Conservation (phyloP, 2,888 invertebrate genomes). For the Chrysotoxum bicinctum region DNA sequence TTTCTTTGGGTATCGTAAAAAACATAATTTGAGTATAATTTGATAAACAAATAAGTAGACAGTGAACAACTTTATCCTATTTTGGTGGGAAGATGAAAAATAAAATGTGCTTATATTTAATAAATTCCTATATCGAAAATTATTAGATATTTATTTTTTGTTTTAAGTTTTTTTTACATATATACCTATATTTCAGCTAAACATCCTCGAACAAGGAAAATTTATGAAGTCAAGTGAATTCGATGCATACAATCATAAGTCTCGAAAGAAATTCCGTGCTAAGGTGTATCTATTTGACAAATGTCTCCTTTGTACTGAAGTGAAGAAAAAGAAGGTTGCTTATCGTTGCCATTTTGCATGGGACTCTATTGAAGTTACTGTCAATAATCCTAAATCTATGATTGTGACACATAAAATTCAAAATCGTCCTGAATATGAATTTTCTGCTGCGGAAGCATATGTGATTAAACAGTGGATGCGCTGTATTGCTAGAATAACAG, state of each 20-base stretch:
- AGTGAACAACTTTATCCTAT: too few species aligned
- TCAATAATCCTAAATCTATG: constrained; percentile 77
- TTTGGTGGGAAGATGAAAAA: too few species aligned
- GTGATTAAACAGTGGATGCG: constrained; percentile 78
- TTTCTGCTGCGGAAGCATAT: constrained; percentile 76
- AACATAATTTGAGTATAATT: too few species aligned
- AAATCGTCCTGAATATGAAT: constrained; percentile 77
- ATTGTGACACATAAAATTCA: constrained; percentile 74
- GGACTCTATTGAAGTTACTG: constrained; percentile 77
- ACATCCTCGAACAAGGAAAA: constrained; percentile 78
- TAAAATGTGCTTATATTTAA: too few species aligned
- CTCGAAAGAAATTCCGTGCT: constrained; percentile 78
- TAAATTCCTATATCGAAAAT: too few species aligned
- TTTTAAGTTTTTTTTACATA: not conserved
- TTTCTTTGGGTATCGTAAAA: too few species aligned
- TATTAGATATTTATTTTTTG: too few species aligned
- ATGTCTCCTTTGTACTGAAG: constrained; percentile 79
- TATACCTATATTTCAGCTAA: constrained; percentile 75
- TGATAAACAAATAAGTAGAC: too few species aligned
- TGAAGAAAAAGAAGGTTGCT: constrained; percentile 78
- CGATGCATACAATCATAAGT: constrained; percentile 79
- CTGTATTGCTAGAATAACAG: constrained; percentile 77
- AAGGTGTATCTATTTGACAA: constrained; percentile 81
- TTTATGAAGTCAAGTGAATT: constrained; percentile 80
- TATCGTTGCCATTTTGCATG: constrained; percentile 79